These are phyloP conservation scores for Menura novaehollandiae DNA, from an alignment of 2,113 vertebrate genomes.

Conservation along the genomic window DNA sequence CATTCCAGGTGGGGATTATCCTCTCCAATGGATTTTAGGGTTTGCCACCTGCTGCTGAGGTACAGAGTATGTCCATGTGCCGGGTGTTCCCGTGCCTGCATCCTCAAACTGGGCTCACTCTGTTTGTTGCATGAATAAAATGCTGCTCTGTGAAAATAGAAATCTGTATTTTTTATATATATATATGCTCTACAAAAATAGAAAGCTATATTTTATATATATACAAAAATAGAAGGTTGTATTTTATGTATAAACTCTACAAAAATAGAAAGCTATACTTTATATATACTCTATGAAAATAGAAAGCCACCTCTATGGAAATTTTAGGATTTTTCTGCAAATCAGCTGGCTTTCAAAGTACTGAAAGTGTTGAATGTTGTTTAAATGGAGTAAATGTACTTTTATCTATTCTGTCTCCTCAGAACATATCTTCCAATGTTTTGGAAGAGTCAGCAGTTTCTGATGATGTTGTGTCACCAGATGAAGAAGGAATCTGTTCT, in stretches of 20 bases:
- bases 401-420: background rate
- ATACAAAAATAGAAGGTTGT: background rate
- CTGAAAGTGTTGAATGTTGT: background rate
- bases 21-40: background rate
- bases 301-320: background rate
- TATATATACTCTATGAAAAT: background rate
- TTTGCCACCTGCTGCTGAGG: background rate
- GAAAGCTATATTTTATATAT: accelerated
- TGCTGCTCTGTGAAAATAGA: background rate
- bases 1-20: constrained; percentile 85
- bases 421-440: constrained; percentile 98
- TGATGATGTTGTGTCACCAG: constrained; percentile 96
- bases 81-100: accelerated
- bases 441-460: constrained; percentile 98
- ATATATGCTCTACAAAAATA: background rate
- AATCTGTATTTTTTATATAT: background rate
- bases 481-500: constrained; percentile 98
- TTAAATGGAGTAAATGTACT: background rate
- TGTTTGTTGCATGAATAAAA: background rate
- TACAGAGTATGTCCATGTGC: background rate
- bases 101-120: accelerated
- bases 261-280: background rate
- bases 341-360: background rate
- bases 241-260: background rate
- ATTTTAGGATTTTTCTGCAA: background rate